phyloP scores from a whole-genome alignment of 2,797 vertebrate species.

The Bovichtus variegatus region DNA sequence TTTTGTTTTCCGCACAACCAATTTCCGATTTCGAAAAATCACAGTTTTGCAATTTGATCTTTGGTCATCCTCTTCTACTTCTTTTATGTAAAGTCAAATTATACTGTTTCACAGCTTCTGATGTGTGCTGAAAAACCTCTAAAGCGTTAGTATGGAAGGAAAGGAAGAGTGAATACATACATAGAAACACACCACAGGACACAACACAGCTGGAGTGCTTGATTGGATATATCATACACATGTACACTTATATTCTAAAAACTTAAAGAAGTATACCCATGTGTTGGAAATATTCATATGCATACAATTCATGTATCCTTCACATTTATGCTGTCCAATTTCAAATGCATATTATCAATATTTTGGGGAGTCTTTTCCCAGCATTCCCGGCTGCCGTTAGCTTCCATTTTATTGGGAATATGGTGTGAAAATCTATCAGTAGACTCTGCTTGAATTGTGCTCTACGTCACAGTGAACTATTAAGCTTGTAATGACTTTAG shows the following conservation, averaged over 20 bases:
- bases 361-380: neutral
- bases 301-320: neutral
- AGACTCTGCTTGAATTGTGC: neutral
- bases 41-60: neutral
- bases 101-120: constrained; percentile 8
- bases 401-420: neutral
- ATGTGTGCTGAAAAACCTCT: constrained; percentile 2
- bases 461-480: neutral
- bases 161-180: constrained; percentile 20
- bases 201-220: constrained; percentile 4
- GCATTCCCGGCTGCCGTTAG: neutral
- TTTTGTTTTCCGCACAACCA: constrained; percentile 3
- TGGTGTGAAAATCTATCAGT: neutral
- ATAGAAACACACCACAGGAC: constrained; percentile 33
- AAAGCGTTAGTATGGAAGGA: constrained; percentile 21
- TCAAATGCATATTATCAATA: neutral
- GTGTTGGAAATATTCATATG: neutral
- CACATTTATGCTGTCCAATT: neutral
- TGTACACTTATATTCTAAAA: neutral
- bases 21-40: neutral
- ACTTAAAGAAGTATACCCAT: neutral
- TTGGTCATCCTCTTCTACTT: neutral
- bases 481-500: neutral
- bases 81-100: neutral
- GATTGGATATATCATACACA: constrained; percentile 21